A percentile compares a stretch with the other conserved stretches of the same genome.
Conservation (phyloP, 2,797 vertebrate species). For the Macroramphosus scolopax region DNA sequence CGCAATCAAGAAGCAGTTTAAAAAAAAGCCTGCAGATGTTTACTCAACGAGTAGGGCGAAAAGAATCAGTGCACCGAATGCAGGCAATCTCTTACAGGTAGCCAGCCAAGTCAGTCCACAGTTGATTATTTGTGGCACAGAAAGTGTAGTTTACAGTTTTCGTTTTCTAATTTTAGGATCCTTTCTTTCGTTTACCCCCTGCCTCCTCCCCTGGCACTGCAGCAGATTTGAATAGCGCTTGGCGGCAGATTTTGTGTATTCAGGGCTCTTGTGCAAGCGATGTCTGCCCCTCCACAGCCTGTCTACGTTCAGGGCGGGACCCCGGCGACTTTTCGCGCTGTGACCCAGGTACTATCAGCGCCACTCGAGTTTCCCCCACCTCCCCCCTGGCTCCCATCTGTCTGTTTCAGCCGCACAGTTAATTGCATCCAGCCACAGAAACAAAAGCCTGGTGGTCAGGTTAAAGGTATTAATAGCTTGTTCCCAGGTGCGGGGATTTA, state of each 20-base stretch:
- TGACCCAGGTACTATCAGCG: slow-evolving; percentile 53
- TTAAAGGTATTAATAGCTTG: slow-evolving; percentile 30
- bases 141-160: too few species aligned
- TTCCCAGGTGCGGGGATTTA: slow-evolving; percentile 22
- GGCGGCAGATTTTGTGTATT: slow-evolving; percentile 36
- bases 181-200: too few species aligned
- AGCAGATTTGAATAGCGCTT: slow-evolving; percentile 23
- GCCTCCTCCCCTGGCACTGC: too few species aligned
- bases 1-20: too few species aligned
- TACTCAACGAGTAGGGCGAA: too few species aligned
- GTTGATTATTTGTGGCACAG: too few species aligned
- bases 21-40: too few species aligned
- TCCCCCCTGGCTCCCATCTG: slow-evolving; percentile 49
- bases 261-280: slow-evolving; percentile 13
- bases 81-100: too few species aligned
- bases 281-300: not conserved
- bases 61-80: too few species aligned
- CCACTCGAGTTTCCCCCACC: slow-evolving; percentile 19
- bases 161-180: too few species aligned
- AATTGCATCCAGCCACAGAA: slow-evolving; percentile 39
- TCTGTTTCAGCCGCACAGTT: slow-evolving; percentile 39
- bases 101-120: too few species aligned
- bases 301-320: slow-evolving; percentile 47
- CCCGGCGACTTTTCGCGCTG: slow-evolving; percentile 64
- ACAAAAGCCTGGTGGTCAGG: slow-evolving; percentile 45